Evolutionary conservation across 2,797 vertebrate species (phyloP), one percentile per base, ranked within the genome.

Genomic region (Amniataba percoides): DNA sequence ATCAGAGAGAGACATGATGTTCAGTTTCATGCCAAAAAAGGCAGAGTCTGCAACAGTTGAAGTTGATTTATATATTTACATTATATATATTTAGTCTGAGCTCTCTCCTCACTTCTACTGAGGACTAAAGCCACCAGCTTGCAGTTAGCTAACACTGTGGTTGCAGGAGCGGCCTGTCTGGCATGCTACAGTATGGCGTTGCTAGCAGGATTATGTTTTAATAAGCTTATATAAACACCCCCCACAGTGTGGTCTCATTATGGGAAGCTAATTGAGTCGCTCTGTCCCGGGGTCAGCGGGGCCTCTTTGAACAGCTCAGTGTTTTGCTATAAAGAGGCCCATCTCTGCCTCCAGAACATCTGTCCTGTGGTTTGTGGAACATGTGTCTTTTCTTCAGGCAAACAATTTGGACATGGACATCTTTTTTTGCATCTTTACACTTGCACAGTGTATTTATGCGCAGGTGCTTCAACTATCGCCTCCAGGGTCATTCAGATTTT

Each of bases 171-270:
- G 68, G 64, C 71, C 82, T 74, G 80, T 74, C 87, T 84, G 86
- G 83, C 56, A 74, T 83, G 85, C 76, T 87, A 80, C 89, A 89
- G 80, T 87, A 80, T 69, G 74, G 53, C 59, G 34, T 81, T 68
- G 71, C 84, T 68, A 7, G 87, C 21, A 66, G 90, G 93, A 92
- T 93, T 93, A 93, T 90, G 86, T 89, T 93, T 92, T 93, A 94
- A 94, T 93, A 93, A 93, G 91, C 88, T 94, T 92, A 93, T 87
- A 86, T 87, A 92, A 92, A 91, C 85, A 83, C 89, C 89, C 91
- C 90, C 88, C 84, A 82, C 84, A 45, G 89, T 25, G 83, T 36
- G 19, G 70, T 80, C 90, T 92, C 89, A 88, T 94, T 93, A 92
- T 74, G 86, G 82, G 87, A 80, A 86, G 86, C 82, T 91, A 93